A percentile compares a stretch with the other conserved stretches of the same genome.
Evolutionary conservation across 2,113 vertebrate species (phyloP).

Genomic region (Dinomys branickii): DNA sequence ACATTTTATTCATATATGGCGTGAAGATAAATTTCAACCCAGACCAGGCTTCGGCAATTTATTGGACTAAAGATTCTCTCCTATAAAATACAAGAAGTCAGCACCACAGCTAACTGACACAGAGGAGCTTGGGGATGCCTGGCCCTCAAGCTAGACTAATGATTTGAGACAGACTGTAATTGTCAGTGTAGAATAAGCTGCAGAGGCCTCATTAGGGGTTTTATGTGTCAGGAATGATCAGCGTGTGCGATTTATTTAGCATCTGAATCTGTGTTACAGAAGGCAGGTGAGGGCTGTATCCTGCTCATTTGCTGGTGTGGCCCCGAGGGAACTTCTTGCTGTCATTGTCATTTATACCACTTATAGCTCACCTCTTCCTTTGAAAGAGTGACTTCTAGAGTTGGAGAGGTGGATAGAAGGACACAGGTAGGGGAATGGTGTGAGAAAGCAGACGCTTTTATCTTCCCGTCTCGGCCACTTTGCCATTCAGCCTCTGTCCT

Average conservation of each 20-base stretch:
- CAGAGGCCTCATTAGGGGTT: background rate
- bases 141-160: background rate
- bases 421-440: background rate
- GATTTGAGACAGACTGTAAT: constrained; percentile 6
- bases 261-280: background rate
- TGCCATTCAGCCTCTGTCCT: background rate
- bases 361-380: background rate
- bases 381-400: background rate
- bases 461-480: background rate
- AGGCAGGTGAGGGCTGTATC: background rate
- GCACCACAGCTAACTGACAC: background rate
- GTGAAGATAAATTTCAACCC: constrained; percentile 15
- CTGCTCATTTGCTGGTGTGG: background rate
- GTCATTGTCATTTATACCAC: background rate
- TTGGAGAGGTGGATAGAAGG: background rate
- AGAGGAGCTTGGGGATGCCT: background rate
- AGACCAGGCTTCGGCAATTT: background rate
- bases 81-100: constrained; percentile 5
- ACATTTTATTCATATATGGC: constrained; percentile 43
- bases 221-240: background rate
- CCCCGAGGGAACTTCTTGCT: background rate
- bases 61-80: constrained; percentile 25
- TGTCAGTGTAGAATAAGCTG: background rate
- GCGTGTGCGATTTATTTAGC: background rate
- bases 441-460: background rate